Percentiles rank a stretch among this genome's conserved stretches.
Conservation (phyloP, 2,888 invertebrate genomes). For the Rhingia rostrata region DNA sequence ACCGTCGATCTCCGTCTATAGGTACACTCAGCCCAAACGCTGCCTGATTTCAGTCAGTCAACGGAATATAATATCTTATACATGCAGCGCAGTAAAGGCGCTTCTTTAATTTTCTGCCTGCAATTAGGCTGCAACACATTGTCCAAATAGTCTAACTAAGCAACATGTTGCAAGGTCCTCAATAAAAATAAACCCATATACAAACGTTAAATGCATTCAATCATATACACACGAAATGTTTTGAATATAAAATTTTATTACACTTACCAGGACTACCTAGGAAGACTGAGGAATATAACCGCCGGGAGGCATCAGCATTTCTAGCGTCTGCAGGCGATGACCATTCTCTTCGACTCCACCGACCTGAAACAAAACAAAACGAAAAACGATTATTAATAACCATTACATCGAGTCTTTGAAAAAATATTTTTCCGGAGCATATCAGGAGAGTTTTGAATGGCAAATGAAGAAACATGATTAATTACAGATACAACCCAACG, state of each 20-base stretch:
- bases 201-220: neutral
- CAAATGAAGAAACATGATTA: conserved; percentile 40
- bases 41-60: too few relatives aligned
- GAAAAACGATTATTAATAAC: conserved; percentile 37
- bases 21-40: too few relatives aligned
- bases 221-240: neutral
- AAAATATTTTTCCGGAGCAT: conserved; percentile 51
- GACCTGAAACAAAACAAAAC: conserved; percentile 86
- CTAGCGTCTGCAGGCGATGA: conserved; percentile 92
- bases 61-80: too few relatives aligned
- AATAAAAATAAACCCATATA: neutral
- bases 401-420: conserved; percentile 15
- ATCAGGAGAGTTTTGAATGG: conserved; percentile 41
- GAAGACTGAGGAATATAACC: conserved; percentile 95
- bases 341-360: conserved; percentile 97
- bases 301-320: conserved; percentile 91
- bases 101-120: too few relatives aligned
- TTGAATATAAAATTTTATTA: conserved; percentile 48
- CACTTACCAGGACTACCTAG: conserved; percentile 92
- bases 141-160: neutral
- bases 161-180: conserved; percentile 1
- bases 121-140: neutral
- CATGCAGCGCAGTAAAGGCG: too few relatives aligned
- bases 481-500: conserved; percentile 31
- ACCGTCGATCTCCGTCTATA: too few relatives aligned